These are phyloP conservation scores for Oreotrochilus melanogaster DNA, from an alignment of 2,113 vertebrate genomes.

Conservation along the genomic window DNA sequence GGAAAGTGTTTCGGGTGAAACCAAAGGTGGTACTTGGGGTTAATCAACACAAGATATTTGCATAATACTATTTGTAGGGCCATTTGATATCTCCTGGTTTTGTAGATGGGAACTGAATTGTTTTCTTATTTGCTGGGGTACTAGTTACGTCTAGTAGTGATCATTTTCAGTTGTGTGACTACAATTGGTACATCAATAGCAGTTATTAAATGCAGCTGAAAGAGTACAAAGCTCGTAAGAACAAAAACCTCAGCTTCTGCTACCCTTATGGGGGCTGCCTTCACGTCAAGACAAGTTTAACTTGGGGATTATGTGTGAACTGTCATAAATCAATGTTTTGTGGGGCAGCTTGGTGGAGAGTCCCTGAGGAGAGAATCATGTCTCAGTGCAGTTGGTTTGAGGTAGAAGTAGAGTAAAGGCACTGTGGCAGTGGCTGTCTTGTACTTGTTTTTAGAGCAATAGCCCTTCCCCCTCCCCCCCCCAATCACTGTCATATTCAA, in stretches of 20 bases:
- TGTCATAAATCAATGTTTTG: not conserved
- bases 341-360: not conserved
- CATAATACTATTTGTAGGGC: not conserved
- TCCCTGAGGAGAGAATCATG: not conserved
- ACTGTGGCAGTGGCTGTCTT: not conserved
- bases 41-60: not conserved
- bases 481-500: not conserved
- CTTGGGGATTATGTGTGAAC: not conserved
- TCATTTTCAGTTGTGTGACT: not conserved
- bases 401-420: not conserved
- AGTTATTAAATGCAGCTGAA: not conserved
- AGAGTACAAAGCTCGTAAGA: not conserved
- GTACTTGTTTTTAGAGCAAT: not conserved
- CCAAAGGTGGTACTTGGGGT: not conserved
- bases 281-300: not conserved
- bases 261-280: not conserved
- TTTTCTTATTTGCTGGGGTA: not conserved
- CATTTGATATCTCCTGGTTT: not conserved
- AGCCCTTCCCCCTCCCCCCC: not conserved
- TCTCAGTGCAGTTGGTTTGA: not conserved
- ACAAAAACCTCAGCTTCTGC: not conserved
- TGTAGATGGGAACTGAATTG: not conserved
- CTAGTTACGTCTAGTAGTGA: not conserved
- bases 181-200: not conserved
- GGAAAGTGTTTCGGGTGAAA: not conserved